Percentiles rank a stretch among this genome's conserved stretches.
phyloP scores from a whole-genome alignment of 2,888 invertebrate species.

The Diaphora mendica region DNA sequence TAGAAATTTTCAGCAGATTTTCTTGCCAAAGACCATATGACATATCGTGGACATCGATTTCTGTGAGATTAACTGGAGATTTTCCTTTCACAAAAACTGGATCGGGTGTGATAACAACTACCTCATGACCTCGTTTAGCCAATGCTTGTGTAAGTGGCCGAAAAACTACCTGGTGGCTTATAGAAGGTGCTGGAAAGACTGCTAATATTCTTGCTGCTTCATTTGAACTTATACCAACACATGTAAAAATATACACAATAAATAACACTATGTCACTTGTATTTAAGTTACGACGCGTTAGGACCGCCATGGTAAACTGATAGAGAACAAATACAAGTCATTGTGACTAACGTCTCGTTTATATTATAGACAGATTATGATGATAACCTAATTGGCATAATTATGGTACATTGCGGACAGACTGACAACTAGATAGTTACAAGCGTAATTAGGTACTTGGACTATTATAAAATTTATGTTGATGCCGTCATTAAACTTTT shows the following conservation, averaged over 20 bases:
- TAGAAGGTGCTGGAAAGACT: constrained; percentile 64
- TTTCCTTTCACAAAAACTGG: constrained; percentile 57
- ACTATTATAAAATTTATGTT: too few relatives aligned
- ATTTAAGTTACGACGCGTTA: background rate
- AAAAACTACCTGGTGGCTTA: constrained; percentile 75
- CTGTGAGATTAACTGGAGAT: constrained; percentile 63
- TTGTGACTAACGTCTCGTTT: background rate
- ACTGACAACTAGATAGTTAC: too few relatives aligned
- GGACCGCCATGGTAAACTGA: background rate
- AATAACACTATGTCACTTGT: background rate
- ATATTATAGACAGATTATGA: background rate
- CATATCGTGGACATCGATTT: constrained; percentile 66
- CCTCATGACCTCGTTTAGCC: constrained; percentile 70
- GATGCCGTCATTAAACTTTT: too few relatives aligned
- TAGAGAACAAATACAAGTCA: background rate
- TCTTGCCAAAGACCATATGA: constrained; percentile 52
- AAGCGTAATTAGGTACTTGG: too few relatives aligned
- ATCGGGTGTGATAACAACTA: constrained; percentile 69
- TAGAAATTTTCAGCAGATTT: constrained; percentile 19
- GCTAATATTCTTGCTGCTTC: constrained; percentile 66
- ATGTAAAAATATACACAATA: background rate
- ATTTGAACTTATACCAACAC: constrained; percentile 6
- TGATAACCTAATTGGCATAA: background rate
- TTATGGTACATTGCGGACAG: background rate
- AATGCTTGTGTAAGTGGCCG: constrained; percentile 67